Percentiles rank a stretch among this genome's conserved stretches.
These are phyloP conservation scores for Cebidichthys violaceus DNA, from an alignment of 2,113 vertebrate species.

Conservation along the genomic window DNA sequence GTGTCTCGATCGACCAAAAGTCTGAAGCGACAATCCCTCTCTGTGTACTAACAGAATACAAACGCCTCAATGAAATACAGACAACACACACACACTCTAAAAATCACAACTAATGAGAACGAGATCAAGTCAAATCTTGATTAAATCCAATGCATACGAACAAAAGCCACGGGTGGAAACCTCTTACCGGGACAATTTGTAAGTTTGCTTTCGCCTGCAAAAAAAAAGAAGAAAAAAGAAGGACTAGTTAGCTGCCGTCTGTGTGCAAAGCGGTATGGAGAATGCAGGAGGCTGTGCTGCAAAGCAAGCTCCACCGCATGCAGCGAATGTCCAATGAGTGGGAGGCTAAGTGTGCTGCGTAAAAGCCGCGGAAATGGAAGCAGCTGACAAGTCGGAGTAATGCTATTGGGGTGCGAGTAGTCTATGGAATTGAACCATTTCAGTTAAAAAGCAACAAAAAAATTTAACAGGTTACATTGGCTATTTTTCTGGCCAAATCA, in stretches of 20 bases:
- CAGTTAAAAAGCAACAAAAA: neutral
- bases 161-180: slow-evolving; percentile 10
- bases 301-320: slow-evolving; percentile 51
- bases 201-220: slow-evolving; percentile 22
- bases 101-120: slow-evolving; percentile 30
- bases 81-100: neutral
- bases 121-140: slow-evolving; percentile 15
- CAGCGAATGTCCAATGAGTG: slow-evolving; percentile 57
- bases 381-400: slow-evolving; percentile 54
- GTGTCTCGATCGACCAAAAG: neutral
- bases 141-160: slow-evolving; percentile 8
- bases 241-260: slow-evolving; percentile 39
- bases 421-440: slow-evolving; percentile 3
- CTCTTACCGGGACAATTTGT: slow-evolving; percentile 45
- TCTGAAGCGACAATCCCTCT: neutral
- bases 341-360: slow-evolving; percentile 46
- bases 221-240: no score
- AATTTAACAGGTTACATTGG: neutral
- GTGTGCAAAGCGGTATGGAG: slow-evolving; percentile 10
- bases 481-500: no score
- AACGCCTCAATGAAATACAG: neutral
- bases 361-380: slow-evolving; percentile 75
- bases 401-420: neutral
- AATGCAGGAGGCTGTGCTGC: slow-evolving; percentile 37
- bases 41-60: neutral